phyloP scores from a whole-genome alignment of 2,113 vertebrate genomes.

The Malurus cyaneus region DNA sequence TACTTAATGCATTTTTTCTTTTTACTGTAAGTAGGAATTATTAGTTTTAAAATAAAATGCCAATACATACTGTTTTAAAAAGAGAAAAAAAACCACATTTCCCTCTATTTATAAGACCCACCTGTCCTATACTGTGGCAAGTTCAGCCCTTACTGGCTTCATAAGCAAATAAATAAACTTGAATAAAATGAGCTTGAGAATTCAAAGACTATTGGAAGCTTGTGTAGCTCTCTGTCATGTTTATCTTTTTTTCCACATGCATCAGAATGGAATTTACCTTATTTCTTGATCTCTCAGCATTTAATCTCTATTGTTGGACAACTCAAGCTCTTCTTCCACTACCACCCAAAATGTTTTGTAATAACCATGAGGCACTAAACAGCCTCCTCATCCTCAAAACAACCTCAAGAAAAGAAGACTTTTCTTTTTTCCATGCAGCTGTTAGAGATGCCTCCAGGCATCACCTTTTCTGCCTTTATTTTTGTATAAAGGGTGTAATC shows the following conservation, averaged over 20 bases:
- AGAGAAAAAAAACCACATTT: background rate
- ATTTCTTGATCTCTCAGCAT: background rate
- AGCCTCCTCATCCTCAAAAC: background rate
- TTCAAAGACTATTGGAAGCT: background rate
- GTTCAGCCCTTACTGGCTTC: background rate
- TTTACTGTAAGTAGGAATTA: background rate
- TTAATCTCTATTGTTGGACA: background rate
- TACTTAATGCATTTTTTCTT: background rate
- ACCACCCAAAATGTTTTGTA: background rate
- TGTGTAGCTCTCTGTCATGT: background rate
- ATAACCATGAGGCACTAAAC: background rate
- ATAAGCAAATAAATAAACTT: background rate
- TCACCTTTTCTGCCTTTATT: background rate
- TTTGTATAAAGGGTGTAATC: background rate
- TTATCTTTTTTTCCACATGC: background rate
- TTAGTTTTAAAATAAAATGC: background rate
- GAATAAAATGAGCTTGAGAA: background rate
- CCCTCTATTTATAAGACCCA: background rate
- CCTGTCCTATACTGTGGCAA: background rate
- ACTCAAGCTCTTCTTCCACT: background rate
- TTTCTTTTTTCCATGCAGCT: background rate
- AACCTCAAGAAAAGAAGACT: background rate
- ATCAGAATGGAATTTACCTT: background rate
- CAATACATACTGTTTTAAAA: background rate
- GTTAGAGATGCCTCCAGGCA: background rate